Evolutionary conservation across 2,113 vertebrate species (phyloP).

Genomic region (Silurus asotus): DNA sequence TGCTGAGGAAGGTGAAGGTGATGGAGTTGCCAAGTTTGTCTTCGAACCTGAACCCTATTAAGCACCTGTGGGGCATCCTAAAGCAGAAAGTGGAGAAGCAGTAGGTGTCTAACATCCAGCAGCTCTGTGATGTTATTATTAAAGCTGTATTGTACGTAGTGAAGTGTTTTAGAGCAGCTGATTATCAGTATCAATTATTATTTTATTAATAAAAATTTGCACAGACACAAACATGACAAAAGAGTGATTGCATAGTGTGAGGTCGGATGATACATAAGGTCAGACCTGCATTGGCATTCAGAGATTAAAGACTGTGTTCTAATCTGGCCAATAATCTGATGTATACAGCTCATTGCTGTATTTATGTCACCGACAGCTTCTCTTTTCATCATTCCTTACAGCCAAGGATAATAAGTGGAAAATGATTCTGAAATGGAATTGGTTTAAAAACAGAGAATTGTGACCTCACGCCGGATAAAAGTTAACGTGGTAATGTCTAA

Average conservation of each 20-base stretch:
- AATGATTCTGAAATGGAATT: not conserved
- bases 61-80: too few species aligned
- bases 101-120: too few species aligned
- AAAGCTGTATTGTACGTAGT: not conserved
- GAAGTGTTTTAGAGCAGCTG: not conserved
- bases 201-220: not conserved
- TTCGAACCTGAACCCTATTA: too few species aligned
- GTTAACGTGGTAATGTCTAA: slow-evolving; percentile 11
- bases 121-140: not conserved
- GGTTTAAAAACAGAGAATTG: not conserved
- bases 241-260: not conserved
- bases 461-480: slow-evolving; percentile 10
- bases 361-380: not conserved
- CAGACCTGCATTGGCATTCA: not conserved
- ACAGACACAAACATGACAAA: not conserved
- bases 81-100: too few species aligned
- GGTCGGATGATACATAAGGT: not conserved
- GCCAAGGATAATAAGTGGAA: not conserved
- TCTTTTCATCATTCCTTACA: not conserved
- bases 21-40: too few species aligned
- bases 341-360: not conserved
- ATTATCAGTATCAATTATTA: not conserved
- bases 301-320: not conserved
- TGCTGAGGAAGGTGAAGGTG: too few species aligned
- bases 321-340: not conserved